These are phyloP conservation scores for Pogonomyrmex californicus DNA, from an alignment of 1,140 invertebrate genomes.

Conservation along the genomic window DNA sequence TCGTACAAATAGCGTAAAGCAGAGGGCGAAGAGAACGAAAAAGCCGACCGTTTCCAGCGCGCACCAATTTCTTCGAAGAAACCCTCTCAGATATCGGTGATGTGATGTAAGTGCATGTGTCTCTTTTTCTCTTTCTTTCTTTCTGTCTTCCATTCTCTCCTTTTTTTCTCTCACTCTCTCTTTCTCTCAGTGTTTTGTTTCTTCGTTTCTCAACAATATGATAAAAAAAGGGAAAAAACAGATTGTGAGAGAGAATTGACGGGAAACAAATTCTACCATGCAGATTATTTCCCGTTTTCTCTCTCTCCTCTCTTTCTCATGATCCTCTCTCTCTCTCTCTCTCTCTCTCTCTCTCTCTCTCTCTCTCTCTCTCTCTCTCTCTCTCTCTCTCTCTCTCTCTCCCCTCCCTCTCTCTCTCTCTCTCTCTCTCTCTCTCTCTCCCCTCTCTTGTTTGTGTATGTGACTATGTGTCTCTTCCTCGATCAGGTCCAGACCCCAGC, in stretches of 20 bases:
- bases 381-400: background rate
- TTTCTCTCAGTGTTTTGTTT: conserved; percentile 18
- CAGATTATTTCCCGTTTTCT: conserved; percentile 37
- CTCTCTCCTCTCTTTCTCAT: conserved; percentile 2
- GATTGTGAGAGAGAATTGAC: conserved; percentile 69
- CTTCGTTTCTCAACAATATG: conserved; percentile 58
- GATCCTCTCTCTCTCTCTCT: background rate
- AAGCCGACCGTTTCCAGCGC: conserved; percentile 73
- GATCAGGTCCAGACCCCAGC: conserved; percentile 77
- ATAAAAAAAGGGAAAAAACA: conserved; percentile 73
- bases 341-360: no score
- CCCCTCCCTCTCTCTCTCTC: background rate
- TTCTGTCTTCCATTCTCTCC: conserved; percentile 9
- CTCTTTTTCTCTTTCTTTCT: conserved; percentile 38
- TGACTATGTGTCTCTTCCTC: conserved; percentile 66
- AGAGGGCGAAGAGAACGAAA: conserved; percentile 2
- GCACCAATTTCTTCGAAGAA: conserved; percentile 61
- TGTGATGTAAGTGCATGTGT: conserved; percentile 69
- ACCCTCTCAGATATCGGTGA: conserved; percentile 71
- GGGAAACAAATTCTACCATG: conserved; percentile 54
- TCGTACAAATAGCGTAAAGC: background rate
- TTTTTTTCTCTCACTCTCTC: conserved; percentile 26
- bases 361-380: no score
- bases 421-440: conserved; percentile 62
- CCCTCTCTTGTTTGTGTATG: conserved; percentile 28